phyloP scores from a whole-genome alignment of 2,113 vertebrate genomes.

The Aviceda subcristata region DNA sequence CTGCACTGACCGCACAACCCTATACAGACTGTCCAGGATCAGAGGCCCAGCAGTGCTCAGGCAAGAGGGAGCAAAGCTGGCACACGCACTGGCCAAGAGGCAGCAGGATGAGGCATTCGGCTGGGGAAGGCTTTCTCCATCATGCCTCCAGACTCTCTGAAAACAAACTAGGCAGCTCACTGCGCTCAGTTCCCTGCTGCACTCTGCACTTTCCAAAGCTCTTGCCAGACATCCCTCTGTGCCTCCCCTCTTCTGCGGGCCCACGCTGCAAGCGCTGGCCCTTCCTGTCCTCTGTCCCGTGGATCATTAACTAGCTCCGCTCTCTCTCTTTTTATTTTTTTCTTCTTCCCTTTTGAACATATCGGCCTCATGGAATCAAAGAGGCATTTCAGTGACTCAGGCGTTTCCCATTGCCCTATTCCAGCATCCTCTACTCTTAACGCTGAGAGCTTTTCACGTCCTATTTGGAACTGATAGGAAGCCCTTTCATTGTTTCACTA shows the following conservation, averaged over 20 bases:
- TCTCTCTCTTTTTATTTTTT: slow-evolving; percentile 55
- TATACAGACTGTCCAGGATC: too few relatives aligned
- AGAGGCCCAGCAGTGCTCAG: neutral
- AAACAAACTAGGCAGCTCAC: neutral
- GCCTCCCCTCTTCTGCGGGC: neutral
- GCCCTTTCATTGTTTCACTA: slow-evolving; percentile 82
- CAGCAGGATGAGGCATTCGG: neutral
- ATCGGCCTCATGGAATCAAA: slow-evolving; percentile 76
- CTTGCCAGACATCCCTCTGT: neutral
- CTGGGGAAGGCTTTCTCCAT: neutral
- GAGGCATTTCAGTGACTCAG: slow-evolving; percentile 81
- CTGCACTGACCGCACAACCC: neutral
- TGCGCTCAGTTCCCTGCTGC: neutral
- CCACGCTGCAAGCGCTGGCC: neutral
- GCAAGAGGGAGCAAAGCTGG: neutral
- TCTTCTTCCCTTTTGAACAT: slow-evolving; percentile 54
- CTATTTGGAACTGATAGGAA: slow-evolving; percentile 86
- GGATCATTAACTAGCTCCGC: slow-evolving; percentile 30
- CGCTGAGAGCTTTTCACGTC: slow-evolving; percentile 80
- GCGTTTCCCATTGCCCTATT: slow-evolving; percentile 85
- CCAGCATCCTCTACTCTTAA: slow-evolving; percentile 82
- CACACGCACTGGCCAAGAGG: neutral
- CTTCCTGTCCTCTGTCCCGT: slow-evolving; percentile 57
- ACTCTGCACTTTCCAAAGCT: neutral
- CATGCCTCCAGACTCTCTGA: neutral